These are phyloP conservation scores for Actenoides hombroni DNA, from an alignment of 2,113 vertebrate species.

Conservation along the genomic window DNA sequence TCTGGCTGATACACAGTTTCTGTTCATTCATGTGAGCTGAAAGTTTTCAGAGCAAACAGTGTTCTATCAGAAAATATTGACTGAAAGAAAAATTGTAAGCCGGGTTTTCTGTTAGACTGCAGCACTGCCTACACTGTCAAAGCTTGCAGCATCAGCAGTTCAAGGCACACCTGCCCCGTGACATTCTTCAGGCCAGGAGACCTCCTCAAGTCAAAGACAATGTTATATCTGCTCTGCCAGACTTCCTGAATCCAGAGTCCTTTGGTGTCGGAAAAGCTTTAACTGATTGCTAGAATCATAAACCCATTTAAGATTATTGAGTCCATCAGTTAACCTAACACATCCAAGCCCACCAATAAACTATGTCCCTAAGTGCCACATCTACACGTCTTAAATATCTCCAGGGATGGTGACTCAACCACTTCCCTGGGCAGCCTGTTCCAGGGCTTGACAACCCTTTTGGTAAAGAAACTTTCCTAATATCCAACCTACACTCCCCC, in stretches of 20 bases:
- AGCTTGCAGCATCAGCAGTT: neutral
- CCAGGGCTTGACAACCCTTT: neutral
- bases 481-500: neutral
- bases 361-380: neutral
- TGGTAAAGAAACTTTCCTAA: neutral
- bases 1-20: neutral
- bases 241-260: neutral
- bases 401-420: rapidly evolving
- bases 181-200: neutral
- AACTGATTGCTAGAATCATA: neutral
- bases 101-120: neutral
- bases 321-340: neutral
- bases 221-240: neutral
- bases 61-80: neutral
- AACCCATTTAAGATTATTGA: neutral
- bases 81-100: neutral
- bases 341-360: neutral
- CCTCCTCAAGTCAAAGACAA: neutral
- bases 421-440: neutral
- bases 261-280: neutral
- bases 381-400: neutral
- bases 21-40: neutral
- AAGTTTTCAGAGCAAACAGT: neutral
- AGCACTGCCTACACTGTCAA: neutral
- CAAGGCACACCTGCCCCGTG: neutral